Base-by-base conservation (phyloP, 2,797 vertebrate species). In the Ceyx erithaca region DNA sequence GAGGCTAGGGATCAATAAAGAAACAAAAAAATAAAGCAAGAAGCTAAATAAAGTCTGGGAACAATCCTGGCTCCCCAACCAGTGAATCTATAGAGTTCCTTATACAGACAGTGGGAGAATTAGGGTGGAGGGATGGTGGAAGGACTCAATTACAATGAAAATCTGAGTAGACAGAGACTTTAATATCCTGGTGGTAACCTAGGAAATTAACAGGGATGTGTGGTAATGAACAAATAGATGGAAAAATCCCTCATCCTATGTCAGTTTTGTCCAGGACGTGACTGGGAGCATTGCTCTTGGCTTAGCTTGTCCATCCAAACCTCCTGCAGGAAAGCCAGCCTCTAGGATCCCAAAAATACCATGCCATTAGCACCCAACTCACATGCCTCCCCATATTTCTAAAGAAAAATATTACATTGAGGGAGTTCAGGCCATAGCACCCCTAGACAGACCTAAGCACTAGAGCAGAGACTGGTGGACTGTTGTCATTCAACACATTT, bases 31-130 rank as follows among this genome's bases (percentile, higher is more conserved):
- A 31, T 2, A 30, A 33, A 35, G 12, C 7, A 75, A 33, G n/a
- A 14, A 7, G 8, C 5, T 49, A 45, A 69, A 70, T 30, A 55
- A 70, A 51, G 51, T 2, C 26, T 52, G n/a, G 12, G 21, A 4
- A 8, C 0, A 37, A 12, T n/a, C 31, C 8, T 59, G 13, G 21
- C 6, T 48, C 2, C 17, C 7, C 3, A 12, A 10, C 3, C 30
- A 16, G 4, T 3, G 19, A 45, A 66, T 41, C 15, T 19, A 2
- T 23, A 4, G 8, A 55, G 23, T 54, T 37, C 23, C 12, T 21
- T 2, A 2, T 1, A 41, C 3, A 3, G 12, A 54, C 16, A 61
- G n/a, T 14, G 6, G 45, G 31, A 82, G 23, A 85, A 67, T 67
- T 15, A 26, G 30, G 9, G 5, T 40, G n/a, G 14, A 33, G 41